Conservation (phyloP, 2,113 vertebrate species). For the Haemorhous mexicanus region DNA sequence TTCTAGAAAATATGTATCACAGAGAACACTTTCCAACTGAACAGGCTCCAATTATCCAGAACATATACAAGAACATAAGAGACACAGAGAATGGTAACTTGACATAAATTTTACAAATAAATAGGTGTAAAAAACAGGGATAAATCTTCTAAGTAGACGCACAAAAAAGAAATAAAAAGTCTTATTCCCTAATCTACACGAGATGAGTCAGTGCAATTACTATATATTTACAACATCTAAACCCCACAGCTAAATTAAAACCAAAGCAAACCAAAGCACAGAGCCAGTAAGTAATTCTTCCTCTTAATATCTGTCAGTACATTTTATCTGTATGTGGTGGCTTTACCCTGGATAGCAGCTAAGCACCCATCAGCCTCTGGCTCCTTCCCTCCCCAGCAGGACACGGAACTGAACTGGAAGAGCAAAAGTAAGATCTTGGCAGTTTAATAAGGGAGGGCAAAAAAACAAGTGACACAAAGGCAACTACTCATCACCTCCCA, state of each 20-base stretch:
- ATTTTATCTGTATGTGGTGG: neutral
- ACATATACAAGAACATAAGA: neutral
- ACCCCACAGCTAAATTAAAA: neutral
- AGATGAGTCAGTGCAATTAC: neutral
- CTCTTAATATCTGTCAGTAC: neutral
- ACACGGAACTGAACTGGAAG: rapidly evolving
- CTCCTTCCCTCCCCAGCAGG: neutral
- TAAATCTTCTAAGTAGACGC: neutral
- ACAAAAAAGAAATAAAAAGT: neutral
- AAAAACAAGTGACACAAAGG: neutral
- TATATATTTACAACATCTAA: neutral
- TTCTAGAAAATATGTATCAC: neutral
- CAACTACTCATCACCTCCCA: neutral
- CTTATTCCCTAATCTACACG: neutral
- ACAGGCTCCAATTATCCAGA: neutral
- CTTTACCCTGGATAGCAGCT: neutral
- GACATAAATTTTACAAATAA: neutral
- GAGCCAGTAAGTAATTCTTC: neutral
- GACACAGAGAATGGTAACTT: neutral
- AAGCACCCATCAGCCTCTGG: neutral
- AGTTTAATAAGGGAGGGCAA: neutral
- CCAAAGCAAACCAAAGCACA: neutral
- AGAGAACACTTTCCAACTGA: neutral
- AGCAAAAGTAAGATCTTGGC: neutral
- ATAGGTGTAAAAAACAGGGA: neutral